Percentiles rank a stretch among this genome's conserved stretches.
Conservation (phyloP, 2,797 vertebrate species). For the Selene dorsalis region DNA sequence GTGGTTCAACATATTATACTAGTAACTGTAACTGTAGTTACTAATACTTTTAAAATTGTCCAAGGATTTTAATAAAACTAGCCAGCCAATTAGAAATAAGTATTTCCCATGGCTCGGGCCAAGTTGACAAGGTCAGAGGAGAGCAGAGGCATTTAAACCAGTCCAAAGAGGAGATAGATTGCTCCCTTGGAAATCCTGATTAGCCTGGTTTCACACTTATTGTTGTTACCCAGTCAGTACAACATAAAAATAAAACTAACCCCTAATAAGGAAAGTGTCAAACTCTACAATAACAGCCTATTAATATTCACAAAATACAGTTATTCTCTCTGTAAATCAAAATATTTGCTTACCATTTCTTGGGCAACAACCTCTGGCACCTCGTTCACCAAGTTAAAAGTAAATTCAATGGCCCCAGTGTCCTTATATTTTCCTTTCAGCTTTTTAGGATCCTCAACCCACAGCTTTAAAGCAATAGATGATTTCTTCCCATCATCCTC, state of each 20-base stretch:
- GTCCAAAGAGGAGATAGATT: background rate
- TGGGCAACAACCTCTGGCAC: conserved; percentile 97
- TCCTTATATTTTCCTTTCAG: conserved; percentile 99
- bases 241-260: background rate
- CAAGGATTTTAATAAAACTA: conserved; percentile 18
- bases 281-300: background rate
- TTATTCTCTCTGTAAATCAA: background rate
- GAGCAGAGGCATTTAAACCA: conserved; percentile 13
- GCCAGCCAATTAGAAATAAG: background rate
- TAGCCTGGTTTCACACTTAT: background rate
- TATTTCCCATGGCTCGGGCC: background rate
- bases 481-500: conserved; percentile 96
- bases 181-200: background rate
- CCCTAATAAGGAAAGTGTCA: background rate
- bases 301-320: background rate
- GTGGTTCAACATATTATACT: background rate
- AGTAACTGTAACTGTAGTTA: no score
- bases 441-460: conserved; percentile 98
- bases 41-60: conserved; percentile 18
- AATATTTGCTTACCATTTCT: conserved; percentile 90
- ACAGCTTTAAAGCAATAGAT: conserved; percentile 95
- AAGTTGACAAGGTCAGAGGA: background rate
- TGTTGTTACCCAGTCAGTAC: background rate
- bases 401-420: conserved; percentile 97
- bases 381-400: conserved; percentile 94